These are phyloP conservation scores for Cairina moschata DNA, from an alignment of 2,113 vertebrate genomes.

Conservation along the genomic window DNA sequence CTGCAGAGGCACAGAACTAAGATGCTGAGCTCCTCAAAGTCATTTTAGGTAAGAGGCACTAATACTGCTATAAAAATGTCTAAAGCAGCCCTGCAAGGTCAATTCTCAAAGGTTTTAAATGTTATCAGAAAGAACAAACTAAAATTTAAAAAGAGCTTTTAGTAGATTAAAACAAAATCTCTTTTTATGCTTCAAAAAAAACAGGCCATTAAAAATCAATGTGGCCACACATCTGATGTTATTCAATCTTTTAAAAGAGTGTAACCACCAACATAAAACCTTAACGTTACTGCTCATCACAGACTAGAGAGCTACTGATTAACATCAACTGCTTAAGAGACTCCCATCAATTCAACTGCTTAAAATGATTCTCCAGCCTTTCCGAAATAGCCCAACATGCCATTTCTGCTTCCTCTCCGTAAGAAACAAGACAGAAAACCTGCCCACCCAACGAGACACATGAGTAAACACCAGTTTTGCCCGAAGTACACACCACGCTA, in stretches of 20 bases:
- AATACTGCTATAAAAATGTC: not conserved
- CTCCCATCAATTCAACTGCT: not conserved
- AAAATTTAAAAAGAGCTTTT: not conserved
- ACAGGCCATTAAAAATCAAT: not conserved
- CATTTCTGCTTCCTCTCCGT: not conserved
- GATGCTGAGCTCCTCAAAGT: not conserved
- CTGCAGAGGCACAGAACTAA: not conserved
- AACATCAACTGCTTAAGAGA: not conserved
- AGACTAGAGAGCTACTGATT: not conserved
- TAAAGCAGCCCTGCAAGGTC: not conserved
- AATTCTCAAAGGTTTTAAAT: not conserved
- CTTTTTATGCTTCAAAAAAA: not conserved
- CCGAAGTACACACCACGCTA: not conserved
- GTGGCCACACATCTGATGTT: not conserved
- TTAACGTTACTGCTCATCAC: not conserved
- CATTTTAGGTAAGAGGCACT: not conserved
- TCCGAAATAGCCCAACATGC: not conserved
- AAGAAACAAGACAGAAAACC: not conserved
- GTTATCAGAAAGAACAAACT: not conserved
- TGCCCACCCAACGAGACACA: rapidly evolving
- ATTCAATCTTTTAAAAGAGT: not conserved
- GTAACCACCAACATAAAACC: not conserved
- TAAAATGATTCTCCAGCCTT: not conserved
- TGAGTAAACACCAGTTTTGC: not conserved
- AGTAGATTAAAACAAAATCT: slow-evolving; percentile 45